Base-by-base conservation (phyloP, 1,140 invertebrate species). In the Eumaeus atala region DNA sequence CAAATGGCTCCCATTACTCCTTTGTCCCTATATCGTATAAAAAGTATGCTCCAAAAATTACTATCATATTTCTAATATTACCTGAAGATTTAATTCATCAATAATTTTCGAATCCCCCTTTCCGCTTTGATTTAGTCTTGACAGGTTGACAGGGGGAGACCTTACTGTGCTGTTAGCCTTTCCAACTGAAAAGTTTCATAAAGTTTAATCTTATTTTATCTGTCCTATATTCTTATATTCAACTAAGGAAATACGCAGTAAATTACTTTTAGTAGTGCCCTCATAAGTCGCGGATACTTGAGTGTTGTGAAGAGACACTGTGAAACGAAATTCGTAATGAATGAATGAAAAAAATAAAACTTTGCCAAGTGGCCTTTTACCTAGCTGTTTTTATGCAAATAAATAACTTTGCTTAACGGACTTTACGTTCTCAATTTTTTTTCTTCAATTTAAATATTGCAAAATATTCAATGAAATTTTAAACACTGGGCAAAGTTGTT, bases 31-130 rank as follows among this genome's bases (percentile, higher is more conserved):
- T n/a, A n/a, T n/a, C n/a, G n/a, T n/a, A n/a, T n/a, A n/a, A n/a
- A n/a, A n/a, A n/a, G n/a, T n/a, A n/a, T n/a, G n/a, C n/a, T n/a
- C n/a, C n/a, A n/a, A n/a, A n/a, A n/a, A 28, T 28, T 28, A 28
- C 6, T 6, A 28, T 28, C 21, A 28, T 51, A 55, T 37, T 16
- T 10, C 12, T 12, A 34, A 54, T 38, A 54, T 62, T 70, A 87
- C 84, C 73, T 87, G 84, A 59, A 70, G 74, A 52, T 83, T 84
- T 48, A 87, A 66, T 37, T 87, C 84, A 53, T 87, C 84, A 64
- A 84, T 57, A 21, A 77, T 56, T 71, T 84, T 87, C 0, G 84
- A 77, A 54, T 87, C 82, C 5, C 84, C 84, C 59, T 84, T 85
- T 10, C 60, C 76, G 66, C 68, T 81, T 67, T 84, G 80, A 72